phyloP scores from a whole-genome alignment of 2,888 invertebrate genomes.

The Myathropa florea region DNA sequence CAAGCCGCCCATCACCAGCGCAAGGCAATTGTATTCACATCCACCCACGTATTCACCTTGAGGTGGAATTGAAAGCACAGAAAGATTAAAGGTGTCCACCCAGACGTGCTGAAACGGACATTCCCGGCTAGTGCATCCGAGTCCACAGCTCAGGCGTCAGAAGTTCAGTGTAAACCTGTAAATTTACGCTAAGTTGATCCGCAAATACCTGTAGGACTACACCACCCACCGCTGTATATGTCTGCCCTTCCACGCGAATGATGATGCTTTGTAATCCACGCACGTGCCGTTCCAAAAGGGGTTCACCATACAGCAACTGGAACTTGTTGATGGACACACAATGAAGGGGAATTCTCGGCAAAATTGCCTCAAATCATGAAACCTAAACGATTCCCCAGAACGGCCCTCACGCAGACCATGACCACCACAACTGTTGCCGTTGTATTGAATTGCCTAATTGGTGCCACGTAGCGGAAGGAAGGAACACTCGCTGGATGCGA shows the following conservation, averaged over 20 bases:
- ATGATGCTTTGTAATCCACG: slow-evolving; percentile 1
- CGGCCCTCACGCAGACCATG: slow-evolving; percentile 12
- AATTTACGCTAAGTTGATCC: not conserved
- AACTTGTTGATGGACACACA: slow-evolving; percentile 36
- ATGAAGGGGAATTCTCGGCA: slow-evolving; percentile 3
- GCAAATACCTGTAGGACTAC: not conserved
- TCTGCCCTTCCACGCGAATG: too few species aligned
- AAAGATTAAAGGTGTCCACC: not conserved
- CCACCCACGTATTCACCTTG: not conserved
- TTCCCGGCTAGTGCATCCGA: not conserved
- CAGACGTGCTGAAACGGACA: not conserved
- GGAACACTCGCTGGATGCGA: slow-evolving; percentile 24
- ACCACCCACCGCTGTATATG: too few species aligned
- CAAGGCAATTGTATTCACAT: not conserved
- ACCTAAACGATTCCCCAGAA: slow-evolving; percentile 20
- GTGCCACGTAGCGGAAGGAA: slow-evolving; percentile 27
- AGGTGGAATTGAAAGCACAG: not conserved
- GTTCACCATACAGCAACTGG: slow-evolving; percentile 1
- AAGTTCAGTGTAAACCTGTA: not conserved
- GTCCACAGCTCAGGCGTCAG: not conserved
- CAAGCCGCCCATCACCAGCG: not conserved
- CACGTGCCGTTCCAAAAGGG: slow-evolving; percentile 30
- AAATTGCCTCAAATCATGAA: slow-evolving; percentile 39
- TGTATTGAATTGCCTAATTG: slow-evolving; percentile 19
- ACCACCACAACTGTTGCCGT: slow-evolving; percentile 24